Evolutionary conservation across 2,888 invertebrate genomes (phyloP).

Genomic region (Crepidodera aurea): DNA sequence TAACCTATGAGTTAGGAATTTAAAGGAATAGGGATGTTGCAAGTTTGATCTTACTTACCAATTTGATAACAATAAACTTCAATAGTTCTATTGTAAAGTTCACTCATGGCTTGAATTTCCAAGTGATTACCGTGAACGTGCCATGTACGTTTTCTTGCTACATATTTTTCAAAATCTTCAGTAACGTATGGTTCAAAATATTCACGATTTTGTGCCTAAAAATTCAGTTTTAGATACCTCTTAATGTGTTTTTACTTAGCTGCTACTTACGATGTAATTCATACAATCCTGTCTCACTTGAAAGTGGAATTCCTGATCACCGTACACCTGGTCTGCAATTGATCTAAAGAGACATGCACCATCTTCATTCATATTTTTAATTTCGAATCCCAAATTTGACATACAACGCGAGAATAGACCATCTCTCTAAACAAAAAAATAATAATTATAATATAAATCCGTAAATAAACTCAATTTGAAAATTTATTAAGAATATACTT

Average conservation of each 20-base stretch:
- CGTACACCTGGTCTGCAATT: slow-evolving; percentile 89
- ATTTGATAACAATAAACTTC: slow-evolving; percentile 84
- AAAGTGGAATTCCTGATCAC: slow-evolving; percentile 89
- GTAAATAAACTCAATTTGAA: no score
- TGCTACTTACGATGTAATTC: slow-evolving; percentile 87
- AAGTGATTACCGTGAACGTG: slow-evolving; percentile 89
- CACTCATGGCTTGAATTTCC: slow-evolving; percentile 90
- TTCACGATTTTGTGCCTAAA: slow-evolving; percentile 82
- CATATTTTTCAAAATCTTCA: slow-evolving; percentile 85
- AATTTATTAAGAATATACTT: no score
- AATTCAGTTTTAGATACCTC: slow-evolving; percentile 31
- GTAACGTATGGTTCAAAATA: slow-evolving; percentile 89
- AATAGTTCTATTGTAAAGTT: slow-evolving; percentile 87
- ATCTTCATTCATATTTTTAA: slow-evolving; percentile 87
- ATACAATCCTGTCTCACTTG: slow-evolving; percentile 84
- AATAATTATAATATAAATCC: background rate
- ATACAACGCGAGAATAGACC: slow-evolving; percentile 61
- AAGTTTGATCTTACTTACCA: slow-evolving; percentile 62
- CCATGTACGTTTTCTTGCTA: slow-evolving; percentile 79
- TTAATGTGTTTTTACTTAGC: slow-evolving; percentile 51
- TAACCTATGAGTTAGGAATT: background rate
- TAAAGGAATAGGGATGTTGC: background rate
- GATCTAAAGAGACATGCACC: slow-evolving; percentile 90
- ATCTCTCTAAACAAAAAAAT: slow-evolving; percentile 51
- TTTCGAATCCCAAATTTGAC: slow-evolving; percentile 76